Evolutionary conservation across 2,888 invertebrate species (phyloP).

Genomic region (Leucophenga maculata): DNA sequence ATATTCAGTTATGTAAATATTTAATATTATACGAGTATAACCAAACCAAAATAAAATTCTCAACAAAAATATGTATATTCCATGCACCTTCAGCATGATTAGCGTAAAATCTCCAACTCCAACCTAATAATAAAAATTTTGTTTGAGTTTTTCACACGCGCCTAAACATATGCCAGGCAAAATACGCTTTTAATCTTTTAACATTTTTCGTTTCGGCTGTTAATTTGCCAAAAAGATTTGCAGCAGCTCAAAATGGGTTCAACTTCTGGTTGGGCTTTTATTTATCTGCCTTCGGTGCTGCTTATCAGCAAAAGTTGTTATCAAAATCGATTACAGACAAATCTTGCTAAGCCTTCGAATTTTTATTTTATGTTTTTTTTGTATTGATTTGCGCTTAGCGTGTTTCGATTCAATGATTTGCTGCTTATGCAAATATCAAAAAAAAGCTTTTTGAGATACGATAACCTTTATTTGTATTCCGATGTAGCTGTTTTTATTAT

Average conservation of each 20-base stretch:
- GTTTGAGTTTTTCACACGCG: not conserved
- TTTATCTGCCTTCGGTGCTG: constrained; percentile 51
- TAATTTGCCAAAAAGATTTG: constrained; percentile 24
- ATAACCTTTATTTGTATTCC: constrained; percentile 11
- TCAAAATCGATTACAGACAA: constrained; percentile 57
- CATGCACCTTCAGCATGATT: not conserved
- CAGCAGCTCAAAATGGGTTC: constrained; percentile 24
- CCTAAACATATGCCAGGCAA: constrained; percentile 23
- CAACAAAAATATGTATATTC: too few relatives aligned
- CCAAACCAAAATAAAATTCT: not conserved
- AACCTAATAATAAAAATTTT: not conserved
- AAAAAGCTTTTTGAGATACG: constrained; percentile 5
- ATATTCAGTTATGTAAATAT: constrained; percentile 60
- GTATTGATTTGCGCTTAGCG: too few relatives aligned
- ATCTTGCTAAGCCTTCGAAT: too few relatives aligned
- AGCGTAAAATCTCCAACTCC: not conserved
- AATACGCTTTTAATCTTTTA: not conserved
- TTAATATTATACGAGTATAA: constrained; percentile 53
- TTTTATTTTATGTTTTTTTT: too few relatives aligned
- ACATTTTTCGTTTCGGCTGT: constrained; percentile 17
- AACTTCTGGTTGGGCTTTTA: constrained; percentile 29
- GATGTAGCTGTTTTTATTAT: not conserved
- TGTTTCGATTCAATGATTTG: not conserved
- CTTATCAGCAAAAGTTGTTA: constrained; percentile 65
- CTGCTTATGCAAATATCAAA: constrained; percentile 7